These are phyloP conservation scores for Iguana delicatissima DNA, from an alignment of 2,797 vertebrate species.

Conservation along the genomic window DNA sequence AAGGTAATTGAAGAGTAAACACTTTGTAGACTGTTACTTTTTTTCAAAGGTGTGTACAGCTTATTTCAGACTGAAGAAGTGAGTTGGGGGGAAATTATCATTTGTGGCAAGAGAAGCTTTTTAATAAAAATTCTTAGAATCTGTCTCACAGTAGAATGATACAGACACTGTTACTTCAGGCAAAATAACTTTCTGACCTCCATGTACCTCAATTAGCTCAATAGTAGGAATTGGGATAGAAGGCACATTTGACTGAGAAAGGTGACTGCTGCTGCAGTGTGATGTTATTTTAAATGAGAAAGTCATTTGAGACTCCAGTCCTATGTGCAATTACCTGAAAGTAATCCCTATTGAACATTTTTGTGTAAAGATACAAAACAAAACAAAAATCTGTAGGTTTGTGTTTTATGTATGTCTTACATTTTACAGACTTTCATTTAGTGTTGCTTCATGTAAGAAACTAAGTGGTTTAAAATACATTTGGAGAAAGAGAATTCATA, in stretches of 20 bases:
- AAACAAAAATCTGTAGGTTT: neutral
- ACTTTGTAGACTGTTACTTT: neutral
- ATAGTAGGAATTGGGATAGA: neutral
- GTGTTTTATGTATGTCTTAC: neutral
- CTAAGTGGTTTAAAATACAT: neutral
- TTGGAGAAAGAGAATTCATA: neutral
- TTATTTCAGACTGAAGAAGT: neutral
- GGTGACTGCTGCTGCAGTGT: neutral
- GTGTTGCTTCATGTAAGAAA: neutral
- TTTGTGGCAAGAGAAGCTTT: neutral
- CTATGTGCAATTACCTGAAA: neutral
- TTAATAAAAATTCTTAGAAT: neutral
- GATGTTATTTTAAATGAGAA: constrained; percentile 18
- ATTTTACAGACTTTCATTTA: neutral
- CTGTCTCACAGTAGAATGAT: neutral
- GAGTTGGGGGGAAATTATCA: neutral
- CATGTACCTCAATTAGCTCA: constrained; percentile 1
- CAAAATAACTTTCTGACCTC: neutral
- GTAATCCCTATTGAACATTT: neutral
- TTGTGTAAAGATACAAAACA: neutral
- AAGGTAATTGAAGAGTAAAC: neutral
- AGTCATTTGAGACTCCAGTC: neutral
- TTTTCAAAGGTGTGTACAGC: neutral
- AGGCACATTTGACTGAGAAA: neutral
- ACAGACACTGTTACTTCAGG: constrained; percentile 4